Evolutionary conservation across 2,888 invertebrate genomes (phyloP), one percentile per base, ranked within the genome.

Genomic region (Entomobrya multifasciata): DNA sequence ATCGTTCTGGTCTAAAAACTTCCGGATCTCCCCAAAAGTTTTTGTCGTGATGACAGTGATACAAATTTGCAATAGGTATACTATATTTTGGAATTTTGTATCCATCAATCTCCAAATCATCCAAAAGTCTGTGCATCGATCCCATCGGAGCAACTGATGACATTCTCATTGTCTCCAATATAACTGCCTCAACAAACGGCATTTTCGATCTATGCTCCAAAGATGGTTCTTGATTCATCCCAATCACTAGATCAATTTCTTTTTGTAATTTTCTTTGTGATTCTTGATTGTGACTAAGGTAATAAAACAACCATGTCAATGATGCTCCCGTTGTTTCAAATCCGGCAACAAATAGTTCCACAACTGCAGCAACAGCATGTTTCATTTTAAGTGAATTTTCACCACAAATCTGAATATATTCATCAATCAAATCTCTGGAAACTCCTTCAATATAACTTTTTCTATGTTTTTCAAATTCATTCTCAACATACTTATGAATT

Each of bases 11-110:
- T 57, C 89, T 65, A 60, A 90, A 90, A 8, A 49, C 74, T 6
- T 88, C 85, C 15, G 90, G 89, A 65, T 90, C 89, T 0, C 86
- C 85, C 90, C 90, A 90, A 65, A 87, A 74, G 1, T 80, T 60
- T 20, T 49, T 55, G 72, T 89, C 85, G 52, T 88, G 86, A 81
- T 88, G 88, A 17, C 74, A 47, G 6, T 65, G 72, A 41, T 85
- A 90, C 5, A 87, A 17, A 49, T 90, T 89, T 0, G 87, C 67
- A 6, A 89, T 80, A 1, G 90, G 65, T 57, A 88, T 82, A 4
- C 88, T 82, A 1, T 30, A 52, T 36, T 74, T 74, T 0, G 49
- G 49, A 27, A 74, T 2, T 1, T 0, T 10, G 67, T 80, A 88
- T 0, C 67, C 85, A 0, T 74, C 27, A 17, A 89, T 72, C 0